phyloP scores from a whole-genome alignment of 2,113 vertebrate species.

The Sapajus apella region DNA sequence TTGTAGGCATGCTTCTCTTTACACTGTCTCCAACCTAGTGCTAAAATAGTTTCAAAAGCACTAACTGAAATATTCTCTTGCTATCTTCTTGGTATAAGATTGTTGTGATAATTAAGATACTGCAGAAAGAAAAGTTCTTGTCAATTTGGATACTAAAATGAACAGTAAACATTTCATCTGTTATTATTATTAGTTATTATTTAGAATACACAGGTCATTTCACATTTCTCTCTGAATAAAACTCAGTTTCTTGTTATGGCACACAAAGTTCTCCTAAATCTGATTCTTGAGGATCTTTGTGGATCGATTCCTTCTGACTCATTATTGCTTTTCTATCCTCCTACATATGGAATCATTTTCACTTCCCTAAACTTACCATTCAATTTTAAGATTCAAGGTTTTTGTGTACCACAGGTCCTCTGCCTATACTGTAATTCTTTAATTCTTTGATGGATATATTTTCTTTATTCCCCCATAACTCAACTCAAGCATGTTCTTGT shows the following conservation, averaged over 20 bases:
- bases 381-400: neutral
- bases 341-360: neutral
- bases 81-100: neutral
- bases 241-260: neutral
- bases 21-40: neutral
- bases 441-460: neutral
- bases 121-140: neutral
- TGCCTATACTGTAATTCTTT: neutral
- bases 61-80: neutral
- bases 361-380: neutral
- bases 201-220: neutral
- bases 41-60: neutral
- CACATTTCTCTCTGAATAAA: neutral
- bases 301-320: neutral
- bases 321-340: neutral
- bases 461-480: neutral
- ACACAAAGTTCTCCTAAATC: neutral
- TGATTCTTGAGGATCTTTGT: neutral
- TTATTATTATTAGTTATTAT: neutral
- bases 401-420: neutral
- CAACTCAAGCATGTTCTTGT: neutral
- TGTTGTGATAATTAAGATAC: neutral
- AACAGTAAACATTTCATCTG: neutral
- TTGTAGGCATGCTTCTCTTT: neutral
- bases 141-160: neutral